Evolutionary conservation across 2,888 invertebrate species (phyloP), one percentile per base, ranked within the genome.

Genomic region (Meiosimyza platycephala): DNA sequence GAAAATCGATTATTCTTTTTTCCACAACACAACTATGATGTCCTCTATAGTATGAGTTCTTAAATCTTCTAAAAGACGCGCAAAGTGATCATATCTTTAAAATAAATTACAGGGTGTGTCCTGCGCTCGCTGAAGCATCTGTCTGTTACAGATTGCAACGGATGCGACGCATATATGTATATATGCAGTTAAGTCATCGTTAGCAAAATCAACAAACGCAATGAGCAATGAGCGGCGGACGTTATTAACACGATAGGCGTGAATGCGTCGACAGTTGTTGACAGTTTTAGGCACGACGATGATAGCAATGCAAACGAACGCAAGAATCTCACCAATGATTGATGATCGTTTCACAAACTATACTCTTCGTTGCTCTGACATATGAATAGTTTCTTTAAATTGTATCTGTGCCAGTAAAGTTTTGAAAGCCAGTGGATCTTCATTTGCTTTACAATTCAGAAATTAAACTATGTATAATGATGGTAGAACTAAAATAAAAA

Each of bases 191-290:
- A 40, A 40, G 40, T 40, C 40, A 68, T 76, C 76, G 72, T 77
- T 77, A 76, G 73, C 75, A 77, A 76, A 75, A 74, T 72, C 71
- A 76, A 77, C 74, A 76, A 48, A 68, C 22, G 12, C 66, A 55
- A 62, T 60, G 62, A 69, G 54, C 63, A 28, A 12, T 33, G 22
- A 68, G n/a, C 22, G 18, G 59, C 57, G 18, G 28, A 64, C 65
- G 28, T 51, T 60, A 76, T 78, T 78, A 75, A 77, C 75, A 72
- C 70, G 75, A 76, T 78, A 78, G 79, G 79, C 77, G 77, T 78
- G 77, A 77, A 79, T 76, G 77, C 64, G 72, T 51, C 65, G 72
- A 76, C 74, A 76, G 72, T 72, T 77, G 78, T 72, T 77, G 78
- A 77, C 74, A 78, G 78, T 78, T 75, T 18, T 28, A 64, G 64